Base-by-base conservation (phyloP, 2,113 vertebrate genomes). In the Leptocoma aspasia region DNA sequence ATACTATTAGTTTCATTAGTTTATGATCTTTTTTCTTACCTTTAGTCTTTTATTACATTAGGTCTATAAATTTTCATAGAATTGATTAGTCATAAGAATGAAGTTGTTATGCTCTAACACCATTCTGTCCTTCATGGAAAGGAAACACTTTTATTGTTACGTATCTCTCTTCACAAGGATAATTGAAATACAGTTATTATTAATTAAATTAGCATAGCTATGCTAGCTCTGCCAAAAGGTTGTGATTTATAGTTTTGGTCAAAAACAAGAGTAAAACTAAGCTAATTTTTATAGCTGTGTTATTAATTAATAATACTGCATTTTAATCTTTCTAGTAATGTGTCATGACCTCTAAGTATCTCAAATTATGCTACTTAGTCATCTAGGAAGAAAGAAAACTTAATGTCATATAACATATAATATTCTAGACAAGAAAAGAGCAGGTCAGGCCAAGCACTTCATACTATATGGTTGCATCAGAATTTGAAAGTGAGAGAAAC, bases 1-100 rank as follows among this genome's bases (percentile, higher is more conserved):
- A 82, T 95, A 89, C 52, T 91, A 95, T 90, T 96, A 92, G 65
- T 96, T 96, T 96, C 66, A 91, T 95, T 88, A 91, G 65, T 91
- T 93, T 94, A 93, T 85, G 60, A 63, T 81, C 57, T 83, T 71
- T 94, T 77, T 60, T 86, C 91, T 92, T 90, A 90, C 80, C 84
- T 94, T 87, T 95, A 68, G 52, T 66, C 57, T 90, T 94, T 82
- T 95, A 95, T 84, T 96, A 61, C 65, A 70, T 72, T 96, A 92
- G 53, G 73, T 60, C 64, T 54, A 83, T 94, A 92, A 93, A 92
- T 87, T 94, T 96, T 96, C 73, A 86, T 54, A 64, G 82, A 86
- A 92, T 82, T 94, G 84, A 96, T 89, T 96, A 95, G 88, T 88
- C 79, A 78, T 57, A 82, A 89, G 79, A 79, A 94, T 78, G 56